Base-by-base conservation (phyloP, 2,797 vertebrate species). In the Artibeus jamaicensis region DNA sequence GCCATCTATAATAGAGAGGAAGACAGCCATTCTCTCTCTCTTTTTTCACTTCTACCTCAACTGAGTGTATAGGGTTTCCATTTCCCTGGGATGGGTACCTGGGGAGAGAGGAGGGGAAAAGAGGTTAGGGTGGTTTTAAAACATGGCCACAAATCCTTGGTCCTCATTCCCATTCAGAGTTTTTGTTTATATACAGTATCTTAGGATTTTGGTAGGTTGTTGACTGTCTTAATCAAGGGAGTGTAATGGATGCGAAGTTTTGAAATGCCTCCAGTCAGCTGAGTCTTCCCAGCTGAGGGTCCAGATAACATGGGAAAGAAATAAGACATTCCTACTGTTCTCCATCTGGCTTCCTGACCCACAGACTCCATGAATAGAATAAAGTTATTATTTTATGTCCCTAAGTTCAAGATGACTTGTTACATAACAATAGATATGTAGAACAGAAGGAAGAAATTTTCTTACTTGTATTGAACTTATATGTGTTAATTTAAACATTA, bases 281-380 rank as follows among this genome's bases (percentile, higher is more conserved):
- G 9, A 46, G 19, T 71, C 77, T 89, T 89, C 22, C 21, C 32
- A 59, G 19, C 22, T 55, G 71, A 86, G 39, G 9, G 15, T 65
- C 4, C 50, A 65, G 44, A 39, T 83, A 70, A 46, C 11, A 48
- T 9, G 14, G 34, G 94, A 22, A 24, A 86, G 59, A 94, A 93
- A 37, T 21, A 29, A 70, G 1, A 3, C 9, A 53, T 26, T 6
- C 19, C 12, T 10, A 19, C 10, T 19, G 1, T 19, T 21, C 16
- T 0, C 2, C 37, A 15, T 89, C 22, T 55, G 46, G 22, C 59
- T 92, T 65, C 4, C 24, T 29, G 11, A 87, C 34, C 9, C 3
- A 42, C 6, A 88, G 48, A 76, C 39, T 37, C 37, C n/a, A 88
- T 37, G 59, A 82, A 34, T 21, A 32, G 78, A 89, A 37, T 74